Conservation (phyloP, 2,113 vertebrate genomes). For the Larimichthys crocea region DNA sequence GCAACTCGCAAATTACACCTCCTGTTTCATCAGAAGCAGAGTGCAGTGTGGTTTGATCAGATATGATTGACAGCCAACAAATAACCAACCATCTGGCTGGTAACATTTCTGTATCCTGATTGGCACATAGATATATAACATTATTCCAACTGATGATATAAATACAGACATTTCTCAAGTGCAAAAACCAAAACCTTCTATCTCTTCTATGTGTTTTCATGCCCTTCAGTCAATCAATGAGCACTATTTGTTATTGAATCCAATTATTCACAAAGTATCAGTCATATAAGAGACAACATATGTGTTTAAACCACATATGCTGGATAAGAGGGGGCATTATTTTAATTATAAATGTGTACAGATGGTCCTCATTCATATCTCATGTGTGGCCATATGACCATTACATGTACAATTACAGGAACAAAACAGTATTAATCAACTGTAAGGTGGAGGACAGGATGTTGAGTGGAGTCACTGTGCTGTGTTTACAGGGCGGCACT, state of each 20-base stretch:
- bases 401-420: slow-evolving; percentile 23
- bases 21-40: neutral
- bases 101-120: too few relatives aligned
- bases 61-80: neutral
- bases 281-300: neutral
- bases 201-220: neutral
- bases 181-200: neutral
- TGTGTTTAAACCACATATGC: neutral
- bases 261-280: neutral
- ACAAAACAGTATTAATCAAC: slow-evolving; percentile 1
- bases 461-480: neutral
- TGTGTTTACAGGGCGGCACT: slow-evolving; percentile 39
- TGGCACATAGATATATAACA: neutral
- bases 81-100: neutral
- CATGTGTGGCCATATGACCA: slow-evolving; percentile 57
- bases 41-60: neutral
- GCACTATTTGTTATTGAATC: neutral
- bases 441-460: neutral
- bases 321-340: neutral
- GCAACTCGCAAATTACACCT: neutral
- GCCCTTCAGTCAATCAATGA: neutral
- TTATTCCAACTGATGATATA: too few relatives aligned
- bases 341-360: slow-evolving; percentile 51
- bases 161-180: neutral
- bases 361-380: slow-evolving; percentile 70